These are phyloP conservation scores for Polymixis lichenea DNA, from an alignment of 2,888 invertebrate genomes.

Conservation along the genomic window DNA sequence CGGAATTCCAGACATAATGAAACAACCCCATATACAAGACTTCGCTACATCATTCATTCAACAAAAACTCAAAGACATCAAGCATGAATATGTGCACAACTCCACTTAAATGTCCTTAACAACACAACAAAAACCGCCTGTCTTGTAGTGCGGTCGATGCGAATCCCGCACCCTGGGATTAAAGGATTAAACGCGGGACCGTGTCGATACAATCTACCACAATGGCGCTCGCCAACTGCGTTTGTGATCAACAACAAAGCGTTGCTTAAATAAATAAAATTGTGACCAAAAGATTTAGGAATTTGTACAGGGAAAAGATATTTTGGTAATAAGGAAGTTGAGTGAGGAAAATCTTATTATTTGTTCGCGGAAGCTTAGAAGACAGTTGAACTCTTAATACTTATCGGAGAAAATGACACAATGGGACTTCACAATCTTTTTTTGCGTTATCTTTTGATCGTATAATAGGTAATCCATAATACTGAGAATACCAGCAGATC, in stretches of 20 bases:
- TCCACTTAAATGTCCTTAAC: slow-evolving; percentile 50
- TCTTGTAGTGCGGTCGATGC: slow-evolving; percentile 69
- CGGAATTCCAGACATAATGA: not conserved
- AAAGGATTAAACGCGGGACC: slow-evolving; percentile 69
- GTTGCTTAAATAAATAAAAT: slow-evolving; percentile 66
- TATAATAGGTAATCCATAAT: slow-evolving; percentile 7
- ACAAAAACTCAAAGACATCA: slow-evolving; percentile 18
- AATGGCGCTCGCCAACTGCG: slow-evolving; percentile 60
- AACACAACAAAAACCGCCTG: slow-evolving; percentile 55
- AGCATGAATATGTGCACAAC: slow-evolving; percentile 19
- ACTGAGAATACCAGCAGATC: not conserved
- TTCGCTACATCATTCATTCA: too few species aligned
- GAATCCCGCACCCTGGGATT: slow-evolving; percentile 69
- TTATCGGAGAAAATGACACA: slow-evolving; percentile 46
- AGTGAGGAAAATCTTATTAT: slow-evolving; percentile 57
- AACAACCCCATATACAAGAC: not conserved
- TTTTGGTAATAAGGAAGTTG: slow-evolving; percentile 50
- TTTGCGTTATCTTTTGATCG: slow-evolving; percentile 32
- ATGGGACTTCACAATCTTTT: slow-evolving; percentile 29
- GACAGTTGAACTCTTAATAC: slow-evolving; percentile 52
- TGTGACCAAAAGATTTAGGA: slow-evolving; percentile 56
- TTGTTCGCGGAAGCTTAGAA: slow-evolving; percentile 44
- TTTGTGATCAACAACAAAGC: slow-evolving; percentile 67
- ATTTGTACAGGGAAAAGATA: slow-evolving; percentile 60
- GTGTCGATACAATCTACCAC: slow-evolving; percentile 70